phyloP scores from a whole-genome alignment of 2,888 invertebrate genomes.

The Lithophane ornitopus region DNA sequence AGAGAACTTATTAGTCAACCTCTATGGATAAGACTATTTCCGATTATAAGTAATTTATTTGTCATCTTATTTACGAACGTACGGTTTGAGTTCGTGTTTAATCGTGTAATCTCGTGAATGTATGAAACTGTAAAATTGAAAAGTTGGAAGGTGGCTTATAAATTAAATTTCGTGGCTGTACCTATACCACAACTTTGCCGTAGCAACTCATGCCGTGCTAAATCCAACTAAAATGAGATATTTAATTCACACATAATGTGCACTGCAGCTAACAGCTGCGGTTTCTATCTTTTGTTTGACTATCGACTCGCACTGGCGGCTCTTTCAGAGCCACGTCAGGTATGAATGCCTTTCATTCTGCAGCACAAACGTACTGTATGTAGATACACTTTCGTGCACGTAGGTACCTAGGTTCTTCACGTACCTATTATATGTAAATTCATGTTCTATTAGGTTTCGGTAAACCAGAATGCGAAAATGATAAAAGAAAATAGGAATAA shows the following conservation, averaged over 20 bases:
- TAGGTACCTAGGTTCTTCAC: neutral
- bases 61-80: too few species aligned
- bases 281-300: conserved; percentile 31
- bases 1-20: too few species aligned
- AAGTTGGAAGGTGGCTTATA: too few species aligned
- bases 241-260: conserved; percentile 6
- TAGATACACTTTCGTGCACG: neutral
- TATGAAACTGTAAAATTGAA: too few species aligned
- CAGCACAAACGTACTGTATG: neutral
- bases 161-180: too few species aligned
- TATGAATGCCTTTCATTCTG: conserved; percentile 11
- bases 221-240: neutral
- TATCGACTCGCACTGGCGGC: conserved; percentile 17
- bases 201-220: neutral
- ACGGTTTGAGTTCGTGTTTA: too few species aligned
- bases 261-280: conserved; percentile 3
- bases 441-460: neutral
- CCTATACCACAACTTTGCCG: neutral
- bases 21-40: too few species aligned
- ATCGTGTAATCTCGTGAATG: too few species aligned
- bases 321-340: neutral
- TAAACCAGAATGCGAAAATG: neutral
- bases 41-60: too few species aligned
- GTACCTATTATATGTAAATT: too few species aligned
- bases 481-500: neutral